phyloP scores from a whole-genome alignment of 2,888 invertebrate species.

The Chrysolina haemoptera region DNA sequence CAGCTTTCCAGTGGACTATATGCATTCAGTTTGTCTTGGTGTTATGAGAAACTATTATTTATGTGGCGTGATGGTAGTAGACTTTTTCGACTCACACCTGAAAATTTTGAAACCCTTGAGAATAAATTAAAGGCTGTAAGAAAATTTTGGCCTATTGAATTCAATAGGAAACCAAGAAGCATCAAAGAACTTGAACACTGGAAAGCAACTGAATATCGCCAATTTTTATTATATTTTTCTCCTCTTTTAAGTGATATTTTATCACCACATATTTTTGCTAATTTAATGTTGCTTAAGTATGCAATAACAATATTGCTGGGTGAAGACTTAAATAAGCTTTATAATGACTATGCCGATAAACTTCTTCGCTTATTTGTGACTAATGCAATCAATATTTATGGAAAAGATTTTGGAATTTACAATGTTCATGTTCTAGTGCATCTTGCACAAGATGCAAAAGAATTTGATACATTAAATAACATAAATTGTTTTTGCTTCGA shows the following conservation, averaged over 20 bases:
- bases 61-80: slow-evolving; percentile 8
- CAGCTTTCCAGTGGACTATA: slow-evolving; percentile 25
- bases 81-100: not conserved
- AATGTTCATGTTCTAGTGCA: slow-evolving; percentile 31
- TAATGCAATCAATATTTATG: not conserved
- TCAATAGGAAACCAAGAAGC: slow-evolving; percentile 52
- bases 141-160: slow-evolving; percentile 35
- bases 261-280: slow-evolving; percentile 12
- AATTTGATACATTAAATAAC: slow-evolving; percentile 30
- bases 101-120: slow-evolving; percentile 14
- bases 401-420: too few species aligned
- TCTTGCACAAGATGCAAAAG: slow-evolving; percentile 31
- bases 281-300: too few species aligned
- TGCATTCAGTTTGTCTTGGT: slow-evolving; percentile 28
- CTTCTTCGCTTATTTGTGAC: too few species aligned
- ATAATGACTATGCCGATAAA: too few species aligned
- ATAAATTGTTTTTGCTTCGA: slow-evolving; percentile 4
- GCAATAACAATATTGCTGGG: too few species aligned
- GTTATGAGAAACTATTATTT: slow-evolving; percentile 26
- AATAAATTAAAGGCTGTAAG: not conserved
- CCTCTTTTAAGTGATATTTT: slow-evolving; percentile 40
- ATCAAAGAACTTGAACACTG: slow-evolving; percentile 48
- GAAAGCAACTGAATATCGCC: slow-evolving; percentile 53
- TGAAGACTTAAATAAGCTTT: too few species aligned
- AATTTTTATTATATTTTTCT: slow-evolving; percentile 52